Evolutionary conservation across 2,888 invertebrate genomes (phyloP), one percentile per base, ranked within the genome.

Genomic region (Spodoptera picta): DNA sequence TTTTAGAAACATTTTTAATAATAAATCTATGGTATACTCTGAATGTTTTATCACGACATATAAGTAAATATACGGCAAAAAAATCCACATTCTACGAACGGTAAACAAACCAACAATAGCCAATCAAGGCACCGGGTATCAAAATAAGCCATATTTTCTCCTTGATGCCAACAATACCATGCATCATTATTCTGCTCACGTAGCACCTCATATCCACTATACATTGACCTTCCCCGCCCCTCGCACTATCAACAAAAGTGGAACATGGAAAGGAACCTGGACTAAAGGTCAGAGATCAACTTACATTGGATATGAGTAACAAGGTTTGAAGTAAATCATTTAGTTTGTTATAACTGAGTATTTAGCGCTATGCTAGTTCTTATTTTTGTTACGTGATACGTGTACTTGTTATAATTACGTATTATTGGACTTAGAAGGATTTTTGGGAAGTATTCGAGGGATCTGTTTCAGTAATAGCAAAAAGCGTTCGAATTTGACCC

Each of bases 171-270:
- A 63, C 69, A 62, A 45, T 59, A 51, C 50, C 47, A 60, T 68
- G 58, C 45, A 72, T 79, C 75, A 72, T 54, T 72, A 79, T 79
- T 79, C 80, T 53, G 72, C 68, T 12, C 48, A 50, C 80, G 60
- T 75, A 51, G 66, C 64, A 45, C 45, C 65, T 61, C 54, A 60
- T 67, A 42, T 54, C 69, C 61, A 51, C 51, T 45, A 46, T 60
- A 71, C 46, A 50, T 48, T 47, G 71, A 69, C 49, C 66, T 56
- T 44, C 66, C 55, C 24, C 48, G 36, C 50, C 46, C 41, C 48
- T 9, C 47, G 42, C 27, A 11, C 14, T 1, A 6, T 0, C 2
- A 14, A 27, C 6, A 49, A 59, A 60, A 55, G 23, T 14, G 46
- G n/a, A 36, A 10, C 36, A 43, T 42, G 24, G 43, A 62, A 24